Percentiles rank a stretch among this genome's conserved stretches.
Conservation (phyloP, 2,113 vertebrate species). For the Gopherus flavomarginatus region DNA sequence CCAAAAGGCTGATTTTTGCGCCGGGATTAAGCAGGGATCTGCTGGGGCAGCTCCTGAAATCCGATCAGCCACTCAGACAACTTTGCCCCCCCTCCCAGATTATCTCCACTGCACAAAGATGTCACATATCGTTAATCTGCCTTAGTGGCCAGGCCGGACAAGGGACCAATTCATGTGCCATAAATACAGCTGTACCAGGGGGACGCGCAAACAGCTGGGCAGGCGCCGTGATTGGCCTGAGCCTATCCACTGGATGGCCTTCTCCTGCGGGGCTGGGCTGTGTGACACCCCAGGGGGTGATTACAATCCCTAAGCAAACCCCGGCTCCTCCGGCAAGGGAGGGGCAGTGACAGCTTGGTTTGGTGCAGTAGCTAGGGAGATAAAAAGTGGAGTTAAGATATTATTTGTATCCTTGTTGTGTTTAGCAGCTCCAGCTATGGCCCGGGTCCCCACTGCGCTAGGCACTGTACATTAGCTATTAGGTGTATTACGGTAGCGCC, state of each 20-base stretch:
- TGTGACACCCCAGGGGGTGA: neutral
- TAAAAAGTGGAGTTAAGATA: neutral
- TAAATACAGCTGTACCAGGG: neutral
- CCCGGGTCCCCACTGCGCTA: rapidly evolving
- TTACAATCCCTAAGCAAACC: neutral
- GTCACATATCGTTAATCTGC: slow-evolving; percentile 36
- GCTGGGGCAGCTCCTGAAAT: slow-evolving; percentile 15
- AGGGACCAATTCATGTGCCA: neutral
- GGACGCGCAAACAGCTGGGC: neutral
- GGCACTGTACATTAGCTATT: neutral
- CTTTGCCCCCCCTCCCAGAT: slow-evolving; percentile 66
- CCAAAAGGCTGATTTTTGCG: rapidly evolving
- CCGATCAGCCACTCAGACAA: slow-evolving; percentile 53
- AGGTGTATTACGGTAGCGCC: too few species aligned
- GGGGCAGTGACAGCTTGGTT: neutral
- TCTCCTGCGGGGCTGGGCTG: neutral
- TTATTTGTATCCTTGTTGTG: neutral
- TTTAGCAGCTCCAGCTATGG: neutral
- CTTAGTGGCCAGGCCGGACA: slow-evolving; percentile 38
- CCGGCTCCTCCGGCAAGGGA: neutral
- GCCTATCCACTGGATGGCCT: neutral
- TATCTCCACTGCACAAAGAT: slow-evolving; percentile 32
- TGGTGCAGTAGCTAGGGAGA: neutral
- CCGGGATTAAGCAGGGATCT: slow-evolving; percentile 1
- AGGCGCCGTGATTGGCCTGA: rapidly evolving